A percentile compares a stretch with the other conserved stretches of the same genome.
Evolutionary conservation across 2,888 invertebrate species (phyloP).

Genomic region (Epiblema foenella): DNA sequence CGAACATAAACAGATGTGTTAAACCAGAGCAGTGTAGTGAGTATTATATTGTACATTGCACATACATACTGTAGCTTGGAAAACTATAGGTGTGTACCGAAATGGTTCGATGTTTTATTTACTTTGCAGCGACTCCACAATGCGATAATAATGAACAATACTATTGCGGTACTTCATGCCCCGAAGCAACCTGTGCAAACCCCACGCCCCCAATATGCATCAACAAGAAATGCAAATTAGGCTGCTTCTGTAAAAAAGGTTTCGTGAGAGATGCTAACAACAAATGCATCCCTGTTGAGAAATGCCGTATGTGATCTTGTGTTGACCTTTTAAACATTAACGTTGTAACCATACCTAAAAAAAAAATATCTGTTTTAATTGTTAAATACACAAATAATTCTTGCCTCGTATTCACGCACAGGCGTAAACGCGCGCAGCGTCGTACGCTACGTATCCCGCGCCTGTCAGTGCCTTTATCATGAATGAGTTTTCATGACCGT

Average conservation of each 20-base stretch:
- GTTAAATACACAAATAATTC: no score
- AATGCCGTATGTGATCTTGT: slow-evolving; percentile 30
- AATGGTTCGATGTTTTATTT: background rate
- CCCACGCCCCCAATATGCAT: slow-evolving; percentile 7
- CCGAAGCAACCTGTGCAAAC: slow-evolving; percentile 33
- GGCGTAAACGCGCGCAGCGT: no score
- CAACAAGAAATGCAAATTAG: slow-evolving; percentile 25
- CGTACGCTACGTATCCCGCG: no score
- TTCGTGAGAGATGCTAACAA: slow-evolving; percentile 36
- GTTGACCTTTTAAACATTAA: no score
- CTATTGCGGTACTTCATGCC: slow-evolving; percentile 13
- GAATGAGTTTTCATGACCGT: no score
- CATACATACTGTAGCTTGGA: background rate
- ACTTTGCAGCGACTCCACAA: slow-evolving; percentile 12
- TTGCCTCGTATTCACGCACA: no score
- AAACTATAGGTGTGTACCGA: background rate
- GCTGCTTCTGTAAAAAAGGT: slow-evolving; percentile 39
- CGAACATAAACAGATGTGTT: slow-evolving; percentile 38
- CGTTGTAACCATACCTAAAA: no score
- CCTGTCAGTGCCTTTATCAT: no score
- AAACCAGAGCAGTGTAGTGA: slow-evolving; percentile 42
- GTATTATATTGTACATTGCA: background rate
- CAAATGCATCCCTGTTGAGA: slow-evolving; percentile 22
- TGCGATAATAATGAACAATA: slow-evolving; percentile 28
- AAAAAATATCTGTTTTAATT: no score